phyloP scores from a whole-genome alignment of 2,888 invertebrate species.

The Ellobium chinense region DNA sequence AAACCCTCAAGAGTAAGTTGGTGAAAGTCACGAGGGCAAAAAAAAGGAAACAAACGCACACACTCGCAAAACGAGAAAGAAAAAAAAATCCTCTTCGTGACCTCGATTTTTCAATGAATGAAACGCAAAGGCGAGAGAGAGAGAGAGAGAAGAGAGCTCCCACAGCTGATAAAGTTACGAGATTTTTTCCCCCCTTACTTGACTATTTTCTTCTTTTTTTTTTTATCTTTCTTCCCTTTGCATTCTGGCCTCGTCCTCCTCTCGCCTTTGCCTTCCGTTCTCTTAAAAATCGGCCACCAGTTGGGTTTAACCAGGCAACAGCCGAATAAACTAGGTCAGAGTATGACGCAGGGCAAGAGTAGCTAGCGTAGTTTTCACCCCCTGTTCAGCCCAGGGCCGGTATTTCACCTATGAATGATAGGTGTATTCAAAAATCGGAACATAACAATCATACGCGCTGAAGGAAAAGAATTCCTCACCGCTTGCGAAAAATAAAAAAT shows the following conservation, averaged over 20 bases:
- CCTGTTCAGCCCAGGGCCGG: too few relatives aligned
- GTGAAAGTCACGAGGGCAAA: too few relatives aligned
- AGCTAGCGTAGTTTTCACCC: background rate
- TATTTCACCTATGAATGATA: background rate
- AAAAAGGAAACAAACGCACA: too few relatives aligned
- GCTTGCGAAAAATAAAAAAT: too few relatives aligned
- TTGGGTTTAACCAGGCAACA: background rate
- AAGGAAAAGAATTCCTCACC: too few relatives aligned
- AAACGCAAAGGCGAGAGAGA: too few relatives aligned
- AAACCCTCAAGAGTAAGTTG: too few relatives aligned
- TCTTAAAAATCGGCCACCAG: background rate
- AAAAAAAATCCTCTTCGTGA: background rate
- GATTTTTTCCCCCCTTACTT: background rate
- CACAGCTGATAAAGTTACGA: background rate
- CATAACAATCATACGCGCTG: too few relatives aligned
- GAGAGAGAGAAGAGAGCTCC: background rate
- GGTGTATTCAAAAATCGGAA: too few relatives aligned
- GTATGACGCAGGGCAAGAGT: background rate
- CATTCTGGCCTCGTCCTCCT: background rate
- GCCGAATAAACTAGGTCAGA: constrained; percentile 6
- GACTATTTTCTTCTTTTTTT: background rate
- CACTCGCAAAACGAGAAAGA: too few relatives aligned
- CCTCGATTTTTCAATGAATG: background rate
- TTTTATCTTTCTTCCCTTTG: background rate
- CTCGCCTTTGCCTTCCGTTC: background rate